phyloP scores from a whole-genome alignment of 1,140 invertebrate species.

The Parapsyche elsis region DNA sequence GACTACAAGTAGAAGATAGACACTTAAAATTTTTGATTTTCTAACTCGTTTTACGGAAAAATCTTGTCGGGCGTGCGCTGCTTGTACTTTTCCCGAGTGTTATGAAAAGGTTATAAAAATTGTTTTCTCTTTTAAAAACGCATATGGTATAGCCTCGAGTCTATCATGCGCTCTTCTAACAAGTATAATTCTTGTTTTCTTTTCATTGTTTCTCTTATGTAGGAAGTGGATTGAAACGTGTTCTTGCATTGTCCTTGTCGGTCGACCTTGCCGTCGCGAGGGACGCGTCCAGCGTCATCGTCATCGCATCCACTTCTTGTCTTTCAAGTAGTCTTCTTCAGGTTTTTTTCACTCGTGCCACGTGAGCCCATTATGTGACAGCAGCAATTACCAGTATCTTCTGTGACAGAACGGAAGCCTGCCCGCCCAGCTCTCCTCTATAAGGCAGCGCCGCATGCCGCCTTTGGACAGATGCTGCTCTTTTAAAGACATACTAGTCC shows the following conservation, averaged over 20 bases:
- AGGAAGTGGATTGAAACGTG: not conserved
- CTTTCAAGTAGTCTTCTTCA: not conserved
- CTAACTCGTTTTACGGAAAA: too few relatives aligned
- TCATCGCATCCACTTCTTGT: not conserved
- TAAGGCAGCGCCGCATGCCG: constrained; percentile 12
- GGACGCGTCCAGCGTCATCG: not conserved
- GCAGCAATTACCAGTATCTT: constrained; percentile 6
- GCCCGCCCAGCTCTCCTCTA: constrained; percentile 9
- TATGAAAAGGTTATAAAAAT: too few relatives aligned
- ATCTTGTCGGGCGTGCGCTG: too few relatives aligned
- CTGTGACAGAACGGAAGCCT: constrained; percentile 19
- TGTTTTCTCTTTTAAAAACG: not conserved
- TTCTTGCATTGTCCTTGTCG: not conserved
- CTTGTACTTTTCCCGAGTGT: too few relatives aligned
- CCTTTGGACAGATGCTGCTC: not conserved
- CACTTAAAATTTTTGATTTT: too few relatives aligned
- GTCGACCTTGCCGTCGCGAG: not conserved
- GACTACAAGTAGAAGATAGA: too few relatives aligned
- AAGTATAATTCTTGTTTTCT: too few relatives aligned
- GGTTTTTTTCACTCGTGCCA: not conserved
- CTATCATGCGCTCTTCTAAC: not conserved
- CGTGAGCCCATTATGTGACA: constrained; percentile 30
- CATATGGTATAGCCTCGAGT: not conserved
- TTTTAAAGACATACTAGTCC: constrained; percentile 8
- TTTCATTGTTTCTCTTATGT: not conserved